phyloP scores from a whole-genome alignment of 2,113 vertebrate species.

The Tricholaema leucomelas region DNA sequence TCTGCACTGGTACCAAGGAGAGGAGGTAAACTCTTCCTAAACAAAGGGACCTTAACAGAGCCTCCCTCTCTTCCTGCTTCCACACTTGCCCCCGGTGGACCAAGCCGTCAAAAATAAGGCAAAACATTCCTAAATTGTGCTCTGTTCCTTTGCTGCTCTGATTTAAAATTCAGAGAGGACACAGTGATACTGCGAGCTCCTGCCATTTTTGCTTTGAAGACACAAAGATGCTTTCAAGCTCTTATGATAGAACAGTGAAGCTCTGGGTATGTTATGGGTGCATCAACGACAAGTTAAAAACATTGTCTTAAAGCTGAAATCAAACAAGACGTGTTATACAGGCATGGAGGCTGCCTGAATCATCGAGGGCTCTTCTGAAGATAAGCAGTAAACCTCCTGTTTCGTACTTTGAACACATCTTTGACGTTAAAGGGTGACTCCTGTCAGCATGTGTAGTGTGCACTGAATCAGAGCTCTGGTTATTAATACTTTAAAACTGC shows the following conservation, averaged over 20 bases:
- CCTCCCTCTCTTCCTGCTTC: background rate
- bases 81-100: background rate
- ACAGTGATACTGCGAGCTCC: slow-evolving; percentile 55
- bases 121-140: background rate
- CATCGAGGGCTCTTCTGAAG: background rate
- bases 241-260: slow-evolving; percentile 56
- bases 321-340: background rate
- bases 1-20: background rate
- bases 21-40: background rate
- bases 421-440: background rate
- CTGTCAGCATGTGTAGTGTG: background rate
- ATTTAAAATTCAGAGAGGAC: slow-evolving; percentile 60
- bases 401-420: background rate
- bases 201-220: slow-evolving; percentile 74
- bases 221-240: slow-evolving; percentile 66
- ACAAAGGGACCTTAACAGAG: background rate
- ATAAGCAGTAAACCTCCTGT: background rate
- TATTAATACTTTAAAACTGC: background rate
- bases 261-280: slow-evolving; percentile 61
- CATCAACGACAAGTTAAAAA: background rate
- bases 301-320: background rate
- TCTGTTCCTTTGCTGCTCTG: slow-evolving; percentile 58
- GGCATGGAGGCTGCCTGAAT: background rate
- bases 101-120: background rate
- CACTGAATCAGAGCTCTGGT: background rate